These are phyloP conservation scores for Pseudotriccus pelzelni DNA, from an alignment of 2,797 vertebrate species.

Conservation along the genomic window DNA sequence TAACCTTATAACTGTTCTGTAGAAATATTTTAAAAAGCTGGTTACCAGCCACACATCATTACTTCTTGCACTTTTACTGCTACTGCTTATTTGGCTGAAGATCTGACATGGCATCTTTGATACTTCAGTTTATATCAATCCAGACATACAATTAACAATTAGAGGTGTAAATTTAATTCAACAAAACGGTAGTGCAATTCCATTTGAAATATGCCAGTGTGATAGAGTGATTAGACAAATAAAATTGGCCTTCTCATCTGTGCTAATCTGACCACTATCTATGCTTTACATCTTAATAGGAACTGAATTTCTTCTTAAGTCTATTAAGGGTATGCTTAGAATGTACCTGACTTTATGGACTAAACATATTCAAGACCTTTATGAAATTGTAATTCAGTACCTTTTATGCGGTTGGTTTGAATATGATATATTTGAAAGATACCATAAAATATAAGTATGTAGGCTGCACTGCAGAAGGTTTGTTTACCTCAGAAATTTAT, in stretches of 20 bases:
- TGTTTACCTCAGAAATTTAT: conserved; percentile 8
- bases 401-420: not conserved
- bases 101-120: not conserved
- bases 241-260: not conserved
- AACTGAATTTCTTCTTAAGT: not conserved
- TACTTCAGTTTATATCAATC: not conserved
- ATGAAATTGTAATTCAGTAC: not conserved
- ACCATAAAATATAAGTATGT: not conserved
- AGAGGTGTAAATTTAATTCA: not conserved
- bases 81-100: not conserved
- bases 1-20: not conserved
- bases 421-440: not conserved
- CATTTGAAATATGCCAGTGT: not conserved
- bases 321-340: not conserved
- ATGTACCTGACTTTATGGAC: not conserved
- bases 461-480: not conserved
- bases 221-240: not conserved
- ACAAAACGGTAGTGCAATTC: not conserved
- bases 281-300: not conserved
- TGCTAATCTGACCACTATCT: not conserved
- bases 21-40: not conserved
- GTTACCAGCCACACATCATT: not conserved
- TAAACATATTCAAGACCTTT: not conserved
- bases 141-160: not conserved
- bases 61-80: not conserved